Conservation (phyloP, 2,113 vertebrate species). For the Crotalus viridis region DNA sequence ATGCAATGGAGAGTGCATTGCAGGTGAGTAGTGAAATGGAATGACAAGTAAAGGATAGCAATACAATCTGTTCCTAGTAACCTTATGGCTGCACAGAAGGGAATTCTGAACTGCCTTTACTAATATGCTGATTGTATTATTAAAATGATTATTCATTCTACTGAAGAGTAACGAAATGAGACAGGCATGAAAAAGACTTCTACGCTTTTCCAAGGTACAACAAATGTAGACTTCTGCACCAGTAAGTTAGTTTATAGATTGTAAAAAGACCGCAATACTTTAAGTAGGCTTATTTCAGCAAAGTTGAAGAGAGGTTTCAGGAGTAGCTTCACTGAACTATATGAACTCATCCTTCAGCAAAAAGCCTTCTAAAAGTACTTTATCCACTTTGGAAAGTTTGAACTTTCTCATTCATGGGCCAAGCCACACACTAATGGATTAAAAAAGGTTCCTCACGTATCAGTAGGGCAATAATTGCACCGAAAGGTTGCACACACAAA, state of each 20-base stretch:
- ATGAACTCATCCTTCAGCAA: neutral
- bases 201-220: conserved; percentile 14
- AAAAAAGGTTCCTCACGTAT: neutral
- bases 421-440: neutral
- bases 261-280: conserved; percentile 8
- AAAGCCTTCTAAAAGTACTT: neutral
- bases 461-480: neutral
- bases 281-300: neutral
- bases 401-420: neutral
- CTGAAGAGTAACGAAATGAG: conserved; percentile 9
- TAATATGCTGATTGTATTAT: conserved; percentile 30
- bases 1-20: neutral
- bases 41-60: conserved; percentile 21
- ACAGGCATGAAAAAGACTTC: conserved; percentile 19
- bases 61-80: conserved; percentile 17
- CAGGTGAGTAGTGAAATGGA: conserved; percentile 13
- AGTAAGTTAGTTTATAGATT: conserved; percentile 19
- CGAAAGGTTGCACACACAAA: neutral
- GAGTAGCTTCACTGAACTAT: neutral
- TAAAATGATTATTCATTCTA: conserved; percentile 32
- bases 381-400: neutral
- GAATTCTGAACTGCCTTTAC: conserved; percentile 3
- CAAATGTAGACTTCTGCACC: conserved; percentile 13
- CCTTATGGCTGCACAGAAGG: conserved; percentile 21
- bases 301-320: conserved; percentile 1